Percentiles rank a stretch among this genome's conserved stretches.
Evolutionary conservation across 1,140 invertebrate genomes (phyloP).

Genomic region (Drosophila nannoptera): DNA sequence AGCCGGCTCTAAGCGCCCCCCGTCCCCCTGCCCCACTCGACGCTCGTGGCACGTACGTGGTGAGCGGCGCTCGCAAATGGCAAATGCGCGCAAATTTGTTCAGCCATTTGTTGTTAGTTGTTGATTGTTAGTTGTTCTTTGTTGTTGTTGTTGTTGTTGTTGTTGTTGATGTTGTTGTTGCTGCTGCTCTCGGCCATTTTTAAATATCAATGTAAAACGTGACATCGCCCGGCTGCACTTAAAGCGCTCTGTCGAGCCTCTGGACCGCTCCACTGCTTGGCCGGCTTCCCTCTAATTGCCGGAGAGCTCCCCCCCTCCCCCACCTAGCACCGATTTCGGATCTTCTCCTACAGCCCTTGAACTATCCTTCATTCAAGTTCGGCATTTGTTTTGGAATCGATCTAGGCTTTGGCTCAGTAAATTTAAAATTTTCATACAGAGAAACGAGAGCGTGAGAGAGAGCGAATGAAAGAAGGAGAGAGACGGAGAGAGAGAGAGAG

Average conservation of each 20-base stretch:
- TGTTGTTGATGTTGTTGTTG: slow-evolving; percentile 25
- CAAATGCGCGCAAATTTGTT: slow-evolving; percentile 71
- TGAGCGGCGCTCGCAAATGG: slow-evolving; percentile 46
- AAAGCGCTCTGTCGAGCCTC: too few species aligned
- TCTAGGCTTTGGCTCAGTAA: too few species aligned
- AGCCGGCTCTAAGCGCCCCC: background rate
- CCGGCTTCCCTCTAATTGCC: too few species aligned
- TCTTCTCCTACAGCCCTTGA: too few species aligned
- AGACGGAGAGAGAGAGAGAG: background rate
- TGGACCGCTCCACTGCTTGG: too few species aligned
- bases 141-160: slow-evolving; percentile 15
- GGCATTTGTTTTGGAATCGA: too few species aligned
- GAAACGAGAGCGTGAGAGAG: background rate
- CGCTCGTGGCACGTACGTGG: slow-evolving; percentile 41
- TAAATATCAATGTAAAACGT: slow-evolving; percentile 78
- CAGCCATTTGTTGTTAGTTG: slow-evolving; percentile 73
- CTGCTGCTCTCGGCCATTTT: slow-evolving; percentile 45
- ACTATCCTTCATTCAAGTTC: too few species aligned
- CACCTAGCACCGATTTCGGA: too few species aligned
- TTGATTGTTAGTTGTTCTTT: slow-evolving; percentile 25
- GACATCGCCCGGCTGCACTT: slow-evolving; percentile 47
- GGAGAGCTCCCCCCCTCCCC: too few species aligned
- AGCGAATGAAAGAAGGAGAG: background rate
- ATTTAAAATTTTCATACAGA: too few species aligned
- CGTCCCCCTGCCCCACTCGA: background rate